A percentile compares a stretch with the other conserved stretches of the same genome.
These are phyloP conservation scores for Agrochola lota DNA, from an alignment of 2,888 invertebrate genomes.

Conservation along the genomic window DNA sequence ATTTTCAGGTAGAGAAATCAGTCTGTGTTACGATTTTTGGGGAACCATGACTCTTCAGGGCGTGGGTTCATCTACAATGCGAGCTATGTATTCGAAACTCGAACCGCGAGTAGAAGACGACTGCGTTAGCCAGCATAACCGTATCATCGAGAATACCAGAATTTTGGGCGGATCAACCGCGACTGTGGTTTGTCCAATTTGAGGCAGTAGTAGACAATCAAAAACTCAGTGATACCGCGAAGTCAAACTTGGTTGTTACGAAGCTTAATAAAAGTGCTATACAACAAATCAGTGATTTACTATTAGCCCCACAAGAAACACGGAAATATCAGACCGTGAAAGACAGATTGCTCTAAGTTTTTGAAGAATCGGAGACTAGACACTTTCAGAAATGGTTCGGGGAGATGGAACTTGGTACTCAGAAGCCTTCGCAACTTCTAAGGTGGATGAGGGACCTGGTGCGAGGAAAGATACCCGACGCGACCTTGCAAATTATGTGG, in stretches of 20 bases:
- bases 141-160: background rate
- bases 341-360: conserved; percentile 1
- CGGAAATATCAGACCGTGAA: background rate
- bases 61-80: no score
- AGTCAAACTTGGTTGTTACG: background rate
- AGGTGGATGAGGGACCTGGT: background rate
- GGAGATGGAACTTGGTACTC: background rate
- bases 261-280: background rate
- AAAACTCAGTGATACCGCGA: background rate
- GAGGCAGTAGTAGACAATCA: background rate
- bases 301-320: background rate
- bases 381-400: background rate
- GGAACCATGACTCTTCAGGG: no score
- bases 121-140: no score
- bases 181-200: background rate
- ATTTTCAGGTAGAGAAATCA: no score
- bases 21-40: no score
- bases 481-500: background rate
- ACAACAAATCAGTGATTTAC: background rate
- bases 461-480: background rate
- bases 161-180: conserved; percentile 6
- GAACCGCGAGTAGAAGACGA: no score
- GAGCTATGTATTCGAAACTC: no score
- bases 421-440: background rate
- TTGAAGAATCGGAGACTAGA: conserved; percentile 2